phyloP scores from a whole-genome alignment of 2,888 invertebrate genomes.

The Pemphredon lugubris region DNA sequence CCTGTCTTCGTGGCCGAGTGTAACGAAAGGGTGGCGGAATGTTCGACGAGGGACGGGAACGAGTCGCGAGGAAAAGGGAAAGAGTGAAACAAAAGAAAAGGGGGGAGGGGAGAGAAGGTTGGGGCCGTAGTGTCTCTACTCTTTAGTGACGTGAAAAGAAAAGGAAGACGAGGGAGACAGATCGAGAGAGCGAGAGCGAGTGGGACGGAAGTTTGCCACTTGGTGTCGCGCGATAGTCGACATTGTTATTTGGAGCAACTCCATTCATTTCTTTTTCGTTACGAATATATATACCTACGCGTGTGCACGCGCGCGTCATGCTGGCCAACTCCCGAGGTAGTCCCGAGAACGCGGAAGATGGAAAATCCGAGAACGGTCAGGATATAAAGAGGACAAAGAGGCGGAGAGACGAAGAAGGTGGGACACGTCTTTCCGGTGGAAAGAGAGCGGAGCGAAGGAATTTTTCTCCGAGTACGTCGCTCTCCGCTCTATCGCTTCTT shows the following conservation, averaged over 20 bases:
- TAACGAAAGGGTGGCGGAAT: slow-evolving; percentile 26
- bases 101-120: slow-evolving; percentile 19
- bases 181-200: neutral
- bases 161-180: slow-evolving; percentile 40
- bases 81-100: slow-evolving; percentile 12
- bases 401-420: no score
- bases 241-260: slow-evolving; percentile 3
- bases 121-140: slow-evolving; percentile 29
- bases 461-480: slow-evolving; percentile 7
- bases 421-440: no score
- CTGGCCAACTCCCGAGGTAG: neutral
- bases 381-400: slow-evolving; percentile 13
- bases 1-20: slow-evolving; percentile 45
- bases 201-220: neutral
- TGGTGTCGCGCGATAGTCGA: neutral
- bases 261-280: slow-evolving; percentile 10
- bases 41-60: slow-evolving; percentile 27
- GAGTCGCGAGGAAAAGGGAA: slow-evolving; percentile 12
- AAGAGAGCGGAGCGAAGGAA: neutral
- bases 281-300: slow-evolving; percentile 12
- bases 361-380: slow-evolving; percentile 8
- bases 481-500: slow-evolving; percentile 3
- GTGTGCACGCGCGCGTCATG: no score
- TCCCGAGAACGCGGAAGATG: slow-evolving; percentile 3
- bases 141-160: slow-evolving; percentile 49